Percentiles rank a stretch among this genome's conserved stretches.
Conservation (phyloP, 1,140 invertebrate genomes). For the Plutomurus gul region DNA sequence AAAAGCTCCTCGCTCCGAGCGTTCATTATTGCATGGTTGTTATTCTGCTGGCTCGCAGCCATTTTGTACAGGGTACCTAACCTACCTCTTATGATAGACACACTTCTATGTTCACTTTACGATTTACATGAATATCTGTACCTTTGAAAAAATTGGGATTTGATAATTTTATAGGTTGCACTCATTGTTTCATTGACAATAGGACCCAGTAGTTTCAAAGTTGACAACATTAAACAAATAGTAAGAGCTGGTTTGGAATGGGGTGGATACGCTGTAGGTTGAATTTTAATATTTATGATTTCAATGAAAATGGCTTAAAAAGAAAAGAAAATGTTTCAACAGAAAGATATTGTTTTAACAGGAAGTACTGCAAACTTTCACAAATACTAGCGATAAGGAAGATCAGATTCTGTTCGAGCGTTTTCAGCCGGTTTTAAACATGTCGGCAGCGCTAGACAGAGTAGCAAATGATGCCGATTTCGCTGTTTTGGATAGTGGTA, state of each 20-base stretch:
- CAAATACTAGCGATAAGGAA: constrained; percentile 31
- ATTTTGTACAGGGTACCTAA: constrained; percentile 44
- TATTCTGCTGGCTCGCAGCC: constrained; percentile 50
- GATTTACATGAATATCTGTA: background rate
- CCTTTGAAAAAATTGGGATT: no score
- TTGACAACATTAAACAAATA: constrained; percentile 43
- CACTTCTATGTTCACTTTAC: background rate
- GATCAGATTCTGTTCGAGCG: constrained; percentile 47
- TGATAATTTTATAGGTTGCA: constrained; percentile 32
- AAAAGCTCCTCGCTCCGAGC: constrained; percentile 46
- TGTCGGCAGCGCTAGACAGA: constrained; percentile 40
- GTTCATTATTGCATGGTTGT: constrained; percentile 51
- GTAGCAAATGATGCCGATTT: constrained; percentile 46
- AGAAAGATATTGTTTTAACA: background rate
- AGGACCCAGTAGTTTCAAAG: constrained; percentile 44
- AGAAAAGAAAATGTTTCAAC: background rate
- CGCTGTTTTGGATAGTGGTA: constrained; percentile 49
- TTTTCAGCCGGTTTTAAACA: constrained; percentile 36
- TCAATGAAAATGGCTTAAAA: background rate
- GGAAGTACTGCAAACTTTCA: constrained; percentile 48
- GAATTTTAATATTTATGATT: background rate
- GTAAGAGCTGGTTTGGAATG: constrained; percentile 42
- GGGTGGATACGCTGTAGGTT: constrained; percentile 44
- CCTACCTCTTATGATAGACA: background rate
- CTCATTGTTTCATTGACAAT: constrained; percentile 51